A percentile compares a stretch with the other conserved stretches of the same genome.
These are phyloP conservation scores for Eulimnadia texana DNA, from an alignment of 1,140 invertebrate genomes.

Conservation along the genomic window DNA sequence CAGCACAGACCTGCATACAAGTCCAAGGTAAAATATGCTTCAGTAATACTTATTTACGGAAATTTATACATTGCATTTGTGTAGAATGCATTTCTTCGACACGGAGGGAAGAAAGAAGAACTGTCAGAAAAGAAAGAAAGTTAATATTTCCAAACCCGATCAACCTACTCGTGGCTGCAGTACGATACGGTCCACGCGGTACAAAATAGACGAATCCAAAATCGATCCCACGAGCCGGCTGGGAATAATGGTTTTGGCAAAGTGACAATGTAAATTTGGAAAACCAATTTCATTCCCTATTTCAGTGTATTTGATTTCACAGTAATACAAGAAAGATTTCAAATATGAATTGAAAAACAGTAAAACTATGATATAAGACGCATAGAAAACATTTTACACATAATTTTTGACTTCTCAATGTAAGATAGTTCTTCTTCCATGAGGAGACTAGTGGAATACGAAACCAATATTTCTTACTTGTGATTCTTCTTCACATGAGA, in stretches of 20 bases:
- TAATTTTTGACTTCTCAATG: too few species aligned
- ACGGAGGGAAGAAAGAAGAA: background rate
- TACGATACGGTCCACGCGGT: background rate
- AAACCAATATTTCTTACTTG: too few species aligned
- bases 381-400: too few species aligned
- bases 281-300: background rate
- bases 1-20: background rate
- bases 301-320: background rate
- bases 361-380: too few species aligned
- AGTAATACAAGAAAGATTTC: too few species aligned
- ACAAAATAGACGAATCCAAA: background rate
- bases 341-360: too few species aligned
- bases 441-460: too few species aligned
- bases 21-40: background rate
- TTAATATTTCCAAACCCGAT: background rate
- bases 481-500: too few species aligned
- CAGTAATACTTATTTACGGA: background rate
- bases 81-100: background rate
- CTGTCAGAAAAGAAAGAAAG: background rate
- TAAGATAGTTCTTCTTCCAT: too few species aligned
- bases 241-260: background rate
- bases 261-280: background rate
- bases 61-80: background rate
- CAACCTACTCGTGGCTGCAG: background rate
- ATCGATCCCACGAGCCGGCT: background rate